A percentile compares a stretch with the other conserved stretches of the same genome.
Conservation (phyloP, 2,113 vertebrate genomes). For the Castor canadensis region DNA sequence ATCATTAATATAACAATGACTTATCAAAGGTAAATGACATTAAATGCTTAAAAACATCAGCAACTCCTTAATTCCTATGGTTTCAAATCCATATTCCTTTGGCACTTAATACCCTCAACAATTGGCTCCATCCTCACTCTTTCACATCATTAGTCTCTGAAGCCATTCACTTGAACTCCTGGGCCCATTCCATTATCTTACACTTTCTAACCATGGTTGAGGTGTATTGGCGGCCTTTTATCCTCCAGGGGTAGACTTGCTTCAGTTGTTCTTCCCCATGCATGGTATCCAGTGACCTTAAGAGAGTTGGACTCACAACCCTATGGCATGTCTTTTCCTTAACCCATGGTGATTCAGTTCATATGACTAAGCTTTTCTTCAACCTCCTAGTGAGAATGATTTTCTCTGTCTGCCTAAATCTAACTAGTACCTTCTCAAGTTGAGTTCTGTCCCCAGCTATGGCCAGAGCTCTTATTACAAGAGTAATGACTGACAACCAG, state of each 20-base stretch:
- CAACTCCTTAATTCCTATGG: neutral
- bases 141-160: neutral
- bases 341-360: neutral
- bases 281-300: neutral
- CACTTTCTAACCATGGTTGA: neutral
- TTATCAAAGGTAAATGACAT: neutral
- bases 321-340: neutral
- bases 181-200: neutral
- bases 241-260: neutral
- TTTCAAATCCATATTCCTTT: neutral
- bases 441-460: neutral
- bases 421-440: neutral
- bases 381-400: conserved; percentile 1
- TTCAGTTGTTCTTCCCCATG: neutral
- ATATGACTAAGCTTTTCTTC: neutral
- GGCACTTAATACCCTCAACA: neutral
- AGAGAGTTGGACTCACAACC: neutral
- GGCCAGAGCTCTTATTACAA: neutral
- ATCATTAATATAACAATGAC: conserved; percentile 15
- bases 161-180: neutral
- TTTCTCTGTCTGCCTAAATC: neutral
- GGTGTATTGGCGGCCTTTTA: neutral
- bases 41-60: conserved; percentile 8
- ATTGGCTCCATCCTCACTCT: neutral
- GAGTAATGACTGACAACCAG: neutral